Conservation (phyloP, 2,113 vertebrate species). For the Taxidea taxus region DNA sequence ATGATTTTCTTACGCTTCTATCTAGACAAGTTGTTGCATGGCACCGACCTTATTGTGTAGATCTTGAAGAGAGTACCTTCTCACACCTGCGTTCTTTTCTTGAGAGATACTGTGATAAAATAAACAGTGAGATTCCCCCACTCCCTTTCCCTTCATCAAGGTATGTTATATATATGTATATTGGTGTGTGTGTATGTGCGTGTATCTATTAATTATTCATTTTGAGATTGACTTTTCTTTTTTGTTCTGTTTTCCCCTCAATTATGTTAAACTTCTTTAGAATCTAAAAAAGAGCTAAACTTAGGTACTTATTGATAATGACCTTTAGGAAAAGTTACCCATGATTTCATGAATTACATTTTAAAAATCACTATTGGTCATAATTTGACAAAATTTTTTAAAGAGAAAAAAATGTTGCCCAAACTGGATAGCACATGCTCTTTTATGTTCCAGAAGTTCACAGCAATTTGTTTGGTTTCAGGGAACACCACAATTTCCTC, state of each 20-base stretch:
- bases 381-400: constrained; percentile 39
- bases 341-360: constrained; percentile 9
- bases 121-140: constrained; percentile 92
- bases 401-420: constrained; percentile 7
- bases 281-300: constrained; percentile 13
- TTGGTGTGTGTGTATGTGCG: not conserved
- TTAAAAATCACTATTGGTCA: constrained; percentile 22
- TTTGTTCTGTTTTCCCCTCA: not conserved
- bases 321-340: constrained; percentile 16
- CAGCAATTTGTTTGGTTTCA: constrained; percentile 71
- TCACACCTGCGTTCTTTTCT: constrained; percentile 95
- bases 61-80: constrained; percentile 98
- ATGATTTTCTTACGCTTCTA: constrained; percentile 39
- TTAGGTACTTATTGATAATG: constrained; percentile 24
- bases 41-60: constrained; percentile 98
- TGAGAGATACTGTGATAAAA: constrained; percentile 96
- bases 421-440: not conserved
- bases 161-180: constrained; percentile 77
- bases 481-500: constrained; percentile 97
- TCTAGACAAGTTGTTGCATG: constrained; percentile 94
- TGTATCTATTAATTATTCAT: not conserved
- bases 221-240: constrained; percentile 39
- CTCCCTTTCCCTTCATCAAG: constrained; percentile 95
- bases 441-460: constrained; percentile 10
- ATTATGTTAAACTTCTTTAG: constrained; percentile 26